Percentiles rank a stretch among this genome's conserved stretches.
Conservation (phyloP, 2,888 invertebrate species). For the Bugula neritina region DNA sequence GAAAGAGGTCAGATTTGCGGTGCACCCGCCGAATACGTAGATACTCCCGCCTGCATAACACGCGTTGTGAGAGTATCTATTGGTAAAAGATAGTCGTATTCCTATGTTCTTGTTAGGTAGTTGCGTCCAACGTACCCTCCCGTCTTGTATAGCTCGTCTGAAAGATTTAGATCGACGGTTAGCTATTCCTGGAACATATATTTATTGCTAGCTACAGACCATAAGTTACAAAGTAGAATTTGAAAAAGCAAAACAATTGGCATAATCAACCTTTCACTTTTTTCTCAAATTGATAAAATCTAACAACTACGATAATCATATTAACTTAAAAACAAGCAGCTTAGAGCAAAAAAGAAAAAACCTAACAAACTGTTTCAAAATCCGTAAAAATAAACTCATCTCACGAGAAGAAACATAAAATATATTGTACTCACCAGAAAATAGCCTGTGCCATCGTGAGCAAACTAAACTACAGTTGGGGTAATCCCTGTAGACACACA, state of each 20-base stretch:
- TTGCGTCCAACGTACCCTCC: slow-evolving; percentile 36
- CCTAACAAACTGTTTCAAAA: too few relatives aligned
- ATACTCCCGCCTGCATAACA: slow-evolving; percentile 58
- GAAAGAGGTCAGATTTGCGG: slow-evolving; percentile 85
- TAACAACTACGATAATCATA: too few relatives aligned
- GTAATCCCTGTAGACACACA: slow-evolving; percentile 85
- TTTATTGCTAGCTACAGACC: too few relatives aligned
- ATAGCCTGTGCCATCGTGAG: slow-evolving; percentile 76
- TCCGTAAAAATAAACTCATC: too few relatives aligned
- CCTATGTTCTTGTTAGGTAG: slow-evolving; percentile 32
- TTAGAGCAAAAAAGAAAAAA: too few relatives aligned
- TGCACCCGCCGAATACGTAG: slow-evolving; percentile 94
- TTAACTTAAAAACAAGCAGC: too few relatives aligned
- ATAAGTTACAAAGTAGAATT: too few relatives aligned
- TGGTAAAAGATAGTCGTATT: slow-evolving; percentile 71
- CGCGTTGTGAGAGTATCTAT: slow-evolving; percentile 85
- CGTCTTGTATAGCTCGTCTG: slow-evolving; percentile 62
- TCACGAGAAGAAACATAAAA: too few relatives aligned
- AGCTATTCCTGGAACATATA: slow-evolving; percentile 65
- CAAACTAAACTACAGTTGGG: slow-evolving; percentile 79
- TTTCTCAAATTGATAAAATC: too few relatives aligned
- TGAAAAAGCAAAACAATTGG: too few relatives aligned
- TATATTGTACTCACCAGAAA: slow-evolving; percentile 69
- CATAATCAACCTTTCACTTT: too few relatives aligned
- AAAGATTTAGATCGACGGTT: slow-evolving; percentile 69